These are phyloP conservation scores for Silurus glanis DNA, from an alignment of 2,113 vertebrate genomes.

Conservation along the genomic window DNA sequence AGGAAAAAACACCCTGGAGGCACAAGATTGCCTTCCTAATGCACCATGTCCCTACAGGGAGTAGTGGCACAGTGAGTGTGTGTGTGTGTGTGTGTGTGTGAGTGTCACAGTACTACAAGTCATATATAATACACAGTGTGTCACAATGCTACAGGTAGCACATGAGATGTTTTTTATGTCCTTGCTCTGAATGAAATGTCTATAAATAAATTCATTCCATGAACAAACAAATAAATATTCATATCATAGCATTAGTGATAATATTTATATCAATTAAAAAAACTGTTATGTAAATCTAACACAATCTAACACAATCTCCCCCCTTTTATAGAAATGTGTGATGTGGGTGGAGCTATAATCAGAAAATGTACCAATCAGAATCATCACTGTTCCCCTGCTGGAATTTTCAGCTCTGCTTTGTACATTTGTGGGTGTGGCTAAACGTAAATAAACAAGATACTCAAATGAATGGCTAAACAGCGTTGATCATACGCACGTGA, in stretches of 20 bases:
- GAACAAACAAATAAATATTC: neutral
- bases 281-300: too few species aligned
- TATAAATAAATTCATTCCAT: neutral
- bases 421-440: neutral
- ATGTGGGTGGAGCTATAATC: neutral
- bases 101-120: conserved; percentile 36
- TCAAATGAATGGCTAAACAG: too few species aligned
- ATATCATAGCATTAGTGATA: neutral
- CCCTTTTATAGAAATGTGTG: neutral
- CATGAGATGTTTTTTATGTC: neutral
- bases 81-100: conserved; percentile 13
- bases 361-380: neutral
- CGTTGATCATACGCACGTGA: neutral
- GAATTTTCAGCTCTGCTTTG: neutral
- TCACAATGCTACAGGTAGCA: conserved; percentile 15
- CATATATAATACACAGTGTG: conserved; percentile 4
- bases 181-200: neutral
- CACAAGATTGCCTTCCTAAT: conserved; percentile 43
- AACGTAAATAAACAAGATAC: neutral
- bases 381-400: neutral
- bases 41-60: conserved; percentile 18
- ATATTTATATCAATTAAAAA: neutral
- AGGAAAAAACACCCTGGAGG: conserved; percentile 27
- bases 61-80: neutral
- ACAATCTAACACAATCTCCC: neutral